Evolutionary conservation across 2,797 vertebrate species (phyloP), one percentile per base, ranked within the genome.

Genomic region (Carcharodon carcharias): DNA sequence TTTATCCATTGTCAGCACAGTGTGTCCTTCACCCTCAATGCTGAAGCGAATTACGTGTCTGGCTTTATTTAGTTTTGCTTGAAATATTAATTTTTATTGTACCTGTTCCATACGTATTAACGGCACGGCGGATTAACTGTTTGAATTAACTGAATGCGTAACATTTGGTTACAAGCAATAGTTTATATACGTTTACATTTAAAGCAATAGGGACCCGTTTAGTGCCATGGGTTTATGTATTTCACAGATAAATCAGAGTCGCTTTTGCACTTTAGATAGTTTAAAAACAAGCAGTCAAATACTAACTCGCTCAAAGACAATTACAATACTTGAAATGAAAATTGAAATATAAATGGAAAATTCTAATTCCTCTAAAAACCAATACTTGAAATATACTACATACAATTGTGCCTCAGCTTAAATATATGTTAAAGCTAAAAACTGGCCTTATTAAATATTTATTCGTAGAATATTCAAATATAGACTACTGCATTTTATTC

Each of bases 341-440:
- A 67, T 93, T 8, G 63, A 67, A 23, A 67, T n/a, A 65, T 1
- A 12, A 45, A 23, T 67, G 97, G 97, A 97, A 98, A 97, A 98
- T 98, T 97, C 97, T 26, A 67, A 93, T 67, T 63, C 21, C 18
- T 67, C 63, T 45, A 93, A 67, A 93, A 65, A 35, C n/a, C 58
- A 92, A n/a, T 61, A 92, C 35, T 14, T 63, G 16, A 63, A 61
- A 40, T 31, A 56, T 12, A 9, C 23, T 9, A 12, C 54, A 58
- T 8, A 89, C 26, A 89, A 58, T 54, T 1, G 50, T 87, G 45
- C 7, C 40, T 7, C 82, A 87, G 3, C 8, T 54, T 87, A 54
- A 87, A 54, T 87, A 28, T 6, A 63, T n/a, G 7, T 61, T 40
- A 63, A 40, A 50, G 9, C 1, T 45, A 50, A 28, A 54, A 50